These are phyloP conservation scores for Microchrysa polita DNA, from an alignment of 2,888 invertebrate genomes.

Conservation along the genomic window DNA sequence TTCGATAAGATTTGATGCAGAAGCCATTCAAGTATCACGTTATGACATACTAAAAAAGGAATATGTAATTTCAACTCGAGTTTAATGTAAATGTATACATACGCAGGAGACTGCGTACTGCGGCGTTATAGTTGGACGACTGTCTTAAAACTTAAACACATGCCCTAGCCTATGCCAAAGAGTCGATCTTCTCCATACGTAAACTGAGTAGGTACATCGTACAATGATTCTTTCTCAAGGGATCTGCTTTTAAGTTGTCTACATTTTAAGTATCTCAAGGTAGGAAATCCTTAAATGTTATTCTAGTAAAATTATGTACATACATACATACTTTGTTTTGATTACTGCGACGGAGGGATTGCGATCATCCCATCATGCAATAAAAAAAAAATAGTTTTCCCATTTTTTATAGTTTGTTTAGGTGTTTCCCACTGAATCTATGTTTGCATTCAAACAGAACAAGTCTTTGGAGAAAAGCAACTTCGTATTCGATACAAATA, in stretches of 20 bases:
- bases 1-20: constrained; percentile 1
- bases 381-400: neutral
- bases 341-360: neutral
- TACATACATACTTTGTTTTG: neutral
- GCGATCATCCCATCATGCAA: neutral
- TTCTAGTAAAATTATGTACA: too few species aligned
- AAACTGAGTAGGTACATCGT: too few species aligned
- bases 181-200: neutral
- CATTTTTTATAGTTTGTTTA: neutral
- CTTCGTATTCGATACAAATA: too few species aligned
- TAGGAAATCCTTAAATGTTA: neutral
- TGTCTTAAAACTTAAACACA: neutral
- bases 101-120: neutral
- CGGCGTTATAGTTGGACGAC: neutral
- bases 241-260: constrained; percentile 1
- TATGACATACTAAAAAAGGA: neutral
- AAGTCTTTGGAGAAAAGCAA: too few species aligned
- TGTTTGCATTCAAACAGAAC: neutral
- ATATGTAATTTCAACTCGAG: constrained; percentile 2
- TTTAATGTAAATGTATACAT: neutral
- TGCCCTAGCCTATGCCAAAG: too few species aligned
- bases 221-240: neutral
- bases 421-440: neutral
- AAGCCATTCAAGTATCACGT: neutral
- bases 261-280: neutral